These are phyloP conservation scores for Muscidifurax raptorellus DNA, from an alignment of 1,140 invertebrate species.

Conservation along the genomic window DNA sequence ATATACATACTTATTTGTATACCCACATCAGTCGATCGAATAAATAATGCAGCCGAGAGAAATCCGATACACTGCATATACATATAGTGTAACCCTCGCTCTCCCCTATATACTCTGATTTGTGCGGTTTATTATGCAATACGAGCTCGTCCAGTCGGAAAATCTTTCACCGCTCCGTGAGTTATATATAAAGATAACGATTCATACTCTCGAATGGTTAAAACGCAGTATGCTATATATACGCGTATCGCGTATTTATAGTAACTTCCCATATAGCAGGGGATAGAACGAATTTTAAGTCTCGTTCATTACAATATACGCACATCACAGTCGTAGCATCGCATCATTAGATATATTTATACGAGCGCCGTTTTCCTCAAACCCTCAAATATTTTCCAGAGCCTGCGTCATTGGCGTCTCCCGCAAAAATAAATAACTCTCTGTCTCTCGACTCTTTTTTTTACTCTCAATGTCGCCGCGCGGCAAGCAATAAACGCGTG, in stretches of 20 bases:
- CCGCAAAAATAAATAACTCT: neutral
- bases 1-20: no score
- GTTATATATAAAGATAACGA: no score
- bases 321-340: no score
- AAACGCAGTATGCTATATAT: no score
- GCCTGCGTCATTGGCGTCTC: neutral
- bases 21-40: neutral
- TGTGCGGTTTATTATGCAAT: constrained; percentile 6
- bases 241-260: no score
- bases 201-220: no score
- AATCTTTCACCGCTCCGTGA: neutral
- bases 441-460: neutral
- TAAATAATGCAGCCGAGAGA: constrained; percentile 35
- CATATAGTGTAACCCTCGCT: neutral
- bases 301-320: no score
- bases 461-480: neutral
- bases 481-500: neutral
- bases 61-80: no score
- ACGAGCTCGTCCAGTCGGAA: neutral
- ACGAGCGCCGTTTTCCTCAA: neutral
- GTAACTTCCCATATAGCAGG: no score
- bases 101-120: neutral
- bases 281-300: neutral
- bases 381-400: neutral
- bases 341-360: neutral